Percentiles rank a stretch among this genome's conserved stretches.
These are phyloP conservation scores for Clavelina lepadiformis DNA, from an alignment of 23 tunicate genomes.

Conservation along the genomic window DNA sequence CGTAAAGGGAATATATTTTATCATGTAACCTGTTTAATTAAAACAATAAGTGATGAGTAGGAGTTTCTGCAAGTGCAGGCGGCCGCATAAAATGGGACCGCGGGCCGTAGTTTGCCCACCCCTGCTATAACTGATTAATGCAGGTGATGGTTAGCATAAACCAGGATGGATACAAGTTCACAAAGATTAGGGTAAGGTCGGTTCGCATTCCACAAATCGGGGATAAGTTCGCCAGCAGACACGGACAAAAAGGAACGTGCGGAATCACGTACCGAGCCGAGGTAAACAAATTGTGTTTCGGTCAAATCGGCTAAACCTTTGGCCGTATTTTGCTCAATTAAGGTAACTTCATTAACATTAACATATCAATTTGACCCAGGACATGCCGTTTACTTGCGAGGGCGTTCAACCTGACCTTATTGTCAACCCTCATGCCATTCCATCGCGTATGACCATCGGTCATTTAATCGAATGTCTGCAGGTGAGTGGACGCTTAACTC, in stretches of 20 bases:
- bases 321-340: no score
- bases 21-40: no score
- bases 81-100: no score
- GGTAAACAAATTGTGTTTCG: slow-evolving; percentile 16
- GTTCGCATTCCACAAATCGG: slow-evolving; percentile 98
- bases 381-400: slow-evolving; percentile 98
- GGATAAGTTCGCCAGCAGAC: slow-evolving; percentile 99
- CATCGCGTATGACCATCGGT: slow-evolving; percentile 99
- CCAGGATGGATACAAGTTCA: slow-evolving; percentile 98
- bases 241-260: slow-evolving; percentile 99
- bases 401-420: slow-evolving; percentile 97
- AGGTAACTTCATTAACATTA: no score
- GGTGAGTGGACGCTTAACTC: no score
- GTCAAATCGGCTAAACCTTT: not conserved
- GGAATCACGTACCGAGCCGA: slow-evolving; percentile 93
- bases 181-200: slow-evolving; percentile 91
- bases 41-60: no score
- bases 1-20: no score
- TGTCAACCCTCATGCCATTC: slow-evolving; percentile 99
- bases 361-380: slow-evolving; percentile 24
- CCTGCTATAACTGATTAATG: no score
- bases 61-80: no score
- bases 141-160: slow-evolving; percentile 98
- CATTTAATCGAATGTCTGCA: slow-evolving; percentile 96
- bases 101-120: no score